These are phyloP conservation scores for Agrilus mali DNA, from an alignment of 2,888 invertebrate genomes.

Conservation along the genomic window DNA sequence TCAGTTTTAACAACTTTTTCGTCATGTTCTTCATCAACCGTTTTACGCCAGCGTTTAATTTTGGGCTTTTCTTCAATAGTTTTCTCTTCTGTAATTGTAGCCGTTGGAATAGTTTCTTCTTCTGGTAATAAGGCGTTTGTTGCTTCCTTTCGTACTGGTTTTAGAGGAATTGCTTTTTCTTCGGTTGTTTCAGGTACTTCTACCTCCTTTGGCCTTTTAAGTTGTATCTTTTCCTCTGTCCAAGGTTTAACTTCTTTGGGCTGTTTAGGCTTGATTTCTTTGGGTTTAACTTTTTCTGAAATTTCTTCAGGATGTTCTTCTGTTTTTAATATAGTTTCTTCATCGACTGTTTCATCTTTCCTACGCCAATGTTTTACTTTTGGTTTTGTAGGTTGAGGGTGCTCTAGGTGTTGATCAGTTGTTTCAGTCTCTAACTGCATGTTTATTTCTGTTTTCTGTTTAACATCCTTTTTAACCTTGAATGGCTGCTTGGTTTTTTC, in stretches of 20 bases:
- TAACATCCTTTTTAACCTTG: too few species aligned
- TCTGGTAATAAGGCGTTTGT: slow-evolving; percentile 17
- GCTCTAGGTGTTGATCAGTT: too few species aligned
- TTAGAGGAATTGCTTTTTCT: not conserved
- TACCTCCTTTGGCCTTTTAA: slow-evolving; percentile 1
- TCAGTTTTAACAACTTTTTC: too few species aligned
- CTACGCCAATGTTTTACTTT: slow-evolving; percentile 4
- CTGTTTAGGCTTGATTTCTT: slow-evolving; percentile 6
- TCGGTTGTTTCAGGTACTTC: slow-evolving; percentile 2
- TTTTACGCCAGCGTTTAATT: slow-evolving; percentile 7
- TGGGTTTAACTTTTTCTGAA: too few species aligned
- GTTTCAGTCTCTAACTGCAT: too few species aligned
- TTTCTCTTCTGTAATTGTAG: slow-evolving; percentile 5
- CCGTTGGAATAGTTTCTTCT: slow-evolving; percentile 17
- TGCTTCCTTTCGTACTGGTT: slow-evolving; percentile 19
- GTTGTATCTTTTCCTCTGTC: not conserved
- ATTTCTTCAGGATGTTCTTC: slow-evolving; percentile 19
- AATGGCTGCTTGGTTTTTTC: not conserved
- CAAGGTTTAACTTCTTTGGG: slow-evolving; percentile 21
- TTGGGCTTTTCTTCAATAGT: slow-evolving; percentile 3
- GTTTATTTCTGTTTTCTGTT: too few species aligned
- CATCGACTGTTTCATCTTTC: slow-evolving; percentile 9
- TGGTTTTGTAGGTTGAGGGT: not conserved
- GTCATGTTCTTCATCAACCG: too few species aligned
- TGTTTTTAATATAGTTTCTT: slow-evolving; percentile 7